phyloP scores from a whole-genome alignment of 2,888 invertebrate genomes.

The Galerucella nymphaeae region DNA sequence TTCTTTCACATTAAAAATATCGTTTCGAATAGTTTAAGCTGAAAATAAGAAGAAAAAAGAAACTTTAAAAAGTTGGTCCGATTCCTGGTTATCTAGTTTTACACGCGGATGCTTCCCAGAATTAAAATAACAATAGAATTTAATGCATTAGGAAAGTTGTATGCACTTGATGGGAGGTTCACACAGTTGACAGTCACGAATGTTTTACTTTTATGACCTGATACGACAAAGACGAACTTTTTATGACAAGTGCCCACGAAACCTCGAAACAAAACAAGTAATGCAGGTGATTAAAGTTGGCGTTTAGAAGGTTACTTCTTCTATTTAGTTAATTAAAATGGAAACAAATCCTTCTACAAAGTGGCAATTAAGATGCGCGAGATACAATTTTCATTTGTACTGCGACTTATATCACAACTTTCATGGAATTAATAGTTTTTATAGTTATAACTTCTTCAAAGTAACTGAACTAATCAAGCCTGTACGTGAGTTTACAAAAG shows the following conservation, averaged over 20 bases:
- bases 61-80: slow-evolving; percentile 40
- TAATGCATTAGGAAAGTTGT: slow-evolving; percentile 42
- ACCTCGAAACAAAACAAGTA: slow-evolving; percentile 12
- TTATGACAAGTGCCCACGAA: slow-evolving; percentile 30
- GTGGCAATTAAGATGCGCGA: not conserved
- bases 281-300: slow-evolving; percentile 17
- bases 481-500: too few species aligned
- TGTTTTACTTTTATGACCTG: slow-evolving; percentile 29
- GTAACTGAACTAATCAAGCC: too few species aligned
- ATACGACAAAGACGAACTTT: slow-evolving; percentile 28
- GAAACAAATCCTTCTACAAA: not conserved
- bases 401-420: too few species aligned
- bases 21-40: slow-evolving; percentile 31
- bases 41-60: slow-evolving; percentile 26
- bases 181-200: slow-evolving; percentile 37
- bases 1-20: slow-evolving; percentile 40
- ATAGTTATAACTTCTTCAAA: too few species aligned
- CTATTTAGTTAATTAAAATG: not conserved
- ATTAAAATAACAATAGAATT: slow-evolving; percentile 57
- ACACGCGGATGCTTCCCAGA: slow-evolving; percentile 51
- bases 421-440: too few species aligned
- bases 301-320: not conserved
- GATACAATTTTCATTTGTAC: too few species aligned
- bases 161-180: slow-evolving; percentile 35
- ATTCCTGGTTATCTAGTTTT: slow-evolving; percentile 54